These are phyloP conservation scores for Mirounga angustirostris DNA, from an alignment of 2,113 vertebrate species.

Conservation along the genomic window DNA sequence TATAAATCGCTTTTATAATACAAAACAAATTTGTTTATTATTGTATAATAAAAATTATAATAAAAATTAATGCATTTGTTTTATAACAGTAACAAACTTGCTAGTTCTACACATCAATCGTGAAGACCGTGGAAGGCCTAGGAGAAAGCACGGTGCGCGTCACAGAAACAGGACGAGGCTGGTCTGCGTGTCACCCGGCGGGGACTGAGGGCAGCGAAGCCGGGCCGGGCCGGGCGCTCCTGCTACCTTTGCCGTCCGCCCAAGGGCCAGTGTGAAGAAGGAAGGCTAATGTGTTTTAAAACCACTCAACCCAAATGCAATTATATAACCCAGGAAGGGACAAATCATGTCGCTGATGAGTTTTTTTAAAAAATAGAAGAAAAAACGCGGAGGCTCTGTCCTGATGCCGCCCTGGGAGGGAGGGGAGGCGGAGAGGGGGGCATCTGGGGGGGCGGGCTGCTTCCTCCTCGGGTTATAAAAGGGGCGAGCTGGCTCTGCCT, in stretches of 20 bases:
- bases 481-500: accelerated
- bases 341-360: neutral
- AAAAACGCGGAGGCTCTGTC: neutral
- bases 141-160: accelerated
- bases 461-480: constrained; percentile 45
- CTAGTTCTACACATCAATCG: neutral
- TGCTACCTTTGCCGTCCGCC: neutral
- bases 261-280: neutral
- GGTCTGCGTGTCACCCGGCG: accelerated
- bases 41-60: neutral
- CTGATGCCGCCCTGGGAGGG: neutral
- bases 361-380: neutral
- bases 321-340: constrained; percentile 70
- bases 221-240: too few species aligned
- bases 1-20: neutral
- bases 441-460: accelerated
- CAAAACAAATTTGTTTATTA: neutral
- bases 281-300: constrained; percentile 68
- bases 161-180: accelerated
- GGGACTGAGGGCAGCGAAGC: accelerated
- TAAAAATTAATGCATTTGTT: neutral
- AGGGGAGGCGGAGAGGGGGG: accelerated
- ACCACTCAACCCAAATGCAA: constrained; percentile 75
- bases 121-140: too few species aligned
- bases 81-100: neutral